Evolutionary conservation across 2,797 vertebrate species (phyloP).

Genomic region (Centropyge bicolor): DNA sequence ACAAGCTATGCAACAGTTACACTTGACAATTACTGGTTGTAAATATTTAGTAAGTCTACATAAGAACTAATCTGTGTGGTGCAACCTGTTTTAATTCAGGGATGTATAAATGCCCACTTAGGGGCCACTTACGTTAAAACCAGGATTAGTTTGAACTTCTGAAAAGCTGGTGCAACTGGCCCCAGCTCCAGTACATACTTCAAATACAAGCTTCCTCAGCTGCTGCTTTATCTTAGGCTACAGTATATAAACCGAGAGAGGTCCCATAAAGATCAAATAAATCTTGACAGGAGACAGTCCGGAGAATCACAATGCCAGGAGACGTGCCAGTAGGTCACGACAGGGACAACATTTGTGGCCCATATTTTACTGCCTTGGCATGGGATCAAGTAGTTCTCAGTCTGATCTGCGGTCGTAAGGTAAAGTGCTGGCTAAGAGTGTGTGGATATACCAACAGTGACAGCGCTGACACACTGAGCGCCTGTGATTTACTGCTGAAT

Average conservation of each 20-base stretch:
- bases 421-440: constrained; percentile 60
- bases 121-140: background rate
- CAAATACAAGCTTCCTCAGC: constrained; percentile 26
- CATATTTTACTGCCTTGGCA: constrained; percentile 76
- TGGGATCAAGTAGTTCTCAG: constrained; percentile 62
- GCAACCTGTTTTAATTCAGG: background rate
- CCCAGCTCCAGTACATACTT: background rate
- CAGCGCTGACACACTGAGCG: constrained; percentile 59
- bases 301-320: constrained; percentile 73
- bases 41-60: background rate
- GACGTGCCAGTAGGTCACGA: constrained; percentile 72
- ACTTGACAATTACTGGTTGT: background rate
- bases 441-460: constrained; percentile 57
- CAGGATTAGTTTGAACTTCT: background rate
- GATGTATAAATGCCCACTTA: background rate
- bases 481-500: constrained; percentile 57
- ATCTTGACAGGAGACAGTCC: constrained; percentile 69
- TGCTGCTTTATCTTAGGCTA: constrained; percentile 63
- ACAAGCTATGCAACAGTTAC: too few species aligned
- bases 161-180: background rate
- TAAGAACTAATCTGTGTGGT: background rate
- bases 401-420: constrained; percentile 68
- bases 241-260: constrained; percentile 70
- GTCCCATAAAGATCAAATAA: constrained; percentile 79
- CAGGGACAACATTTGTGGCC: constrained; percentile 76